Evolutionary conservation across 2,888 invertebrate genomes (phyloP).

Genomic region (Sialis fuliginosa): DNA sequence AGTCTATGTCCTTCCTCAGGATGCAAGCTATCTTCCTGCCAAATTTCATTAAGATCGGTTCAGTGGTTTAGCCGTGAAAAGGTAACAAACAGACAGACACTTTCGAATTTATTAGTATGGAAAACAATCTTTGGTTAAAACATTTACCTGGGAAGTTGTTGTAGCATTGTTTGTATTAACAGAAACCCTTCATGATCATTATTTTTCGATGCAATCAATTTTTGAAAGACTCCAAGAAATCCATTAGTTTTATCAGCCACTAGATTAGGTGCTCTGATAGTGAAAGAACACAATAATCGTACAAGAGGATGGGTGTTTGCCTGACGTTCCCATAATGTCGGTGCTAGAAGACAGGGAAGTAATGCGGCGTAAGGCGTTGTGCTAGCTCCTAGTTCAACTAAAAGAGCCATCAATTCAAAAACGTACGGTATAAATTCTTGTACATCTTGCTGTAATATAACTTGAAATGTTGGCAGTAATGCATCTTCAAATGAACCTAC

Average conservation of each 20-base stretch:
- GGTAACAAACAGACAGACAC: no score
- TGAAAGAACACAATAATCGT: constrained; percentile 74
- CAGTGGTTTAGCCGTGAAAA: no score
- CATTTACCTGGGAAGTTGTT: constrained; percentile 60
- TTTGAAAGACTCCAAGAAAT: constrained; percentile 88
- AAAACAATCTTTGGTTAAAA: constrained; percentile 1
- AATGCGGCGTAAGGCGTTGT: constrained; percentile 78
- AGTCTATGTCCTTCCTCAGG: no score
- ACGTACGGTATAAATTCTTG: constrained; percentile 95
- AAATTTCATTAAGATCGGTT: no score
- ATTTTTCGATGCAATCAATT: constrained; percentile 83
- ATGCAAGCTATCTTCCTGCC: no score
- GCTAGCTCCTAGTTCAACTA: constrained; percentile 52
- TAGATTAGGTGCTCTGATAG: constrained; percentile 51
- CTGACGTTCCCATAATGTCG: constrained; percentile 81
- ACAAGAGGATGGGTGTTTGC: constrained; percentile 91
- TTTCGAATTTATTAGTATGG: no score
- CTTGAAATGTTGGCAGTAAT: constrained; percentile 89
- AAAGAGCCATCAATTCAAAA: constrained; percentile 87
- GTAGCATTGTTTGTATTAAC: constrained; percentile 70
- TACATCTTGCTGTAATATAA: constrained; percentile 84
- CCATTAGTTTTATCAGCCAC: constrained; percentile 60
- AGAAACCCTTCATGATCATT: constrained; percentile 96
- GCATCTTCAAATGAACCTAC: constrained; percentile 80
- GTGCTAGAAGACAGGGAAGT: constrained; percentile 77